Base-by-base conservation (phyloP, 1,140 invertebrate species). In the Bombus picipes region DNA sequence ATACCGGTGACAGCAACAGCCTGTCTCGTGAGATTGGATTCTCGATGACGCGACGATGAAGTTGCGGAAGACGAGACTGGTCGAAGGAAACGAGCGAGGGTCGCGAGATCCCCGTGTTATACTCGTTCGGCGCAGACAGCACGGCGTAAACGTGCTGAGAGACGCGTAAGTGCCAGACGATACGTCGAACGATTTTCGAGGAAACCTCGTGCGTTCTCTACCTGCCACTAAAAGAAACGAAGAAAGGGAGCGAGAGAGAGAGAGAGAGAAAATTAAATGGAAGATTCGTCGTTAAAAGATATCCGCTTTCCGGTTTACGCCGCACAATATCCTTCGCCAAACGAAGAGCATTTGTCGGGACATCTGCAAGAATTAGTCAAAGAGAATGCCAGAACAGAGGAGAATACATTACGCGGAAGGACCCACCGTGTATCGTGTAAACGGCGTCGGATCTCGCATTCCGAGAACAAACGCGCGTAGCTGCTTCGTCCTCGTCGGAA, bases 1-100 rank as follows among this genome's bases (percentile, higher is more conserved):
- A 81, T 81, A 73, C 68, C 53, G 34, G 34, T 25, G 47, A 37
- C 79, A 71, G 41, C 78, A 47, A 43, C 65, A n/a, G 22, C n/a
- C 57, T 41, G 68, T 22, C 87, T 74, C 86, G n/a, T 12, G 86
- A 76, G 87, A 87, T 84, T 87, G 68, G 71, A 87, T 87, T 72
- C 72, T 62, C 80, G 12, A n/a, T n/a, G 53, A 62, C 86, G n/a
- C 13, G 62, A 65, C 47, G 87, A 84, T 76, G 86, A 72, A 66
- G 87, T 75, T 47, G 79, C 81, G 43, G 53, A 84, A 75, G 75
- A 47, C 41, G 34, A 66, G n/a, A 43, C 25, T 6, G 32, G 6
- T 4, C 15, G 43, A 18, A 32, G 28, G 15, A 18, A 28, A 41
- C n/a, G 32, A 39, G 18, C 8, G n/a, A 15, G 70, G 37, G 75